phyloP scores from a whole-genome alignment of 2,797 vertebrate genomes.

The Trichosurus vulpecula region DNA sequence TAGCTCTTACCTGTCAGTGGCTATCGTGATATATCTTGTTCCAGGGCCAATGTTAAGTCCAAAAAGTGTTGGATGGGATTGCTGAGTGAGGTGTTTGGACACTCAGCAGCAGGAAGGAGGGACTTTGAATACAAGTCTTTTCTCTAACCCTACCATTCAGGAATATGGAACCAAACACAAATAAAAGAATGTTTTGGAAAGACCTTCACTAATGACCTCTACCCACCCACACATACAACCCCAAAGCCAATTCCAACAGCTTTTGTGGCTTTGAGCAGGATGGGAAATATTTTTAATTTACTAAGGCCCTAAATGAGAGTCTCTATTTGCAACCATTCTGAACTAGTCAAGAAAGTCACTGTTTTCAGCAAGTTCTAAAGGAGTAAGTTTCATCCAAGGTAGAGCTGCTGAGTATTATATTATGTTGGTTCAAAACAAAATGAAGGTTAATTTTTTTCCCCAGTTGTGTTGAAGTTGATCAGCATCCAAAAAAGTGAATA shows the following conservation, averaged over 20 bases:
- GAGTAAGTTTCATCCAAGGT: slow-evolving; percentile 60
- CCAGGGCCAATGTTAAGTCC: slow-evolving; percentile 14
- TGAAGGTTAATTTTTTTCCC: slow-evolving; percentile 54
- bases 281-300: slow-evolving; percentile 74
- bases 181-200: slow-evolving; percentile 23
- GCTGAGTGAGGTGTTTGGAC: slow-evolving; percentile 19
- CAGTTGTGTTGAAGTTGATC: slow-evolving; percentile 56
- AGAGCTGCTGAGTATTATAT: slow-evolving; percentile 36
- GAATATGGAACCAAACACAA: slow-evolving; percentile 52
- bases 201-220: slow-evolving; percentile 46
- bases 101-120: not conserved
- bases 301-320: slow-evolving; percentile 72
- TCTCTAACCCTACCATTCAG: slow-evolving; percentile 37
- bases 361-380: slow-evolving; percentile 74
- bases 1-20: not conserved
- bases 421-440: slow-evolving; percentile 62
- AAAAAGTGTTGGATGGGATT: slow-evolving; percentile 27
- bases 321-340: slow-evolving; percentile 65
- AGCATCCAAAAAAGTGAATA: slow-evolving; percentile 65
- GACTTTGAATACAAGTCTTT: not conserved
- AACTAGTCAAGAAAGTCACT: slow-evolving; percentile 66
- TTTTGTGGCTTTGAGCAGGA: slow-evolving; percentile 67
- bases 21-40: not conserved
- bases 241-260: slow-evolving; percentile 59
- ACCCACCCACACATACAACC: not conserved